Evolutionary conservation across 2,113 vertebrate species (phyloP), one percentile per base, ranked within the genome.

Genomic region (Chrysochloris asiatica): DNA sequence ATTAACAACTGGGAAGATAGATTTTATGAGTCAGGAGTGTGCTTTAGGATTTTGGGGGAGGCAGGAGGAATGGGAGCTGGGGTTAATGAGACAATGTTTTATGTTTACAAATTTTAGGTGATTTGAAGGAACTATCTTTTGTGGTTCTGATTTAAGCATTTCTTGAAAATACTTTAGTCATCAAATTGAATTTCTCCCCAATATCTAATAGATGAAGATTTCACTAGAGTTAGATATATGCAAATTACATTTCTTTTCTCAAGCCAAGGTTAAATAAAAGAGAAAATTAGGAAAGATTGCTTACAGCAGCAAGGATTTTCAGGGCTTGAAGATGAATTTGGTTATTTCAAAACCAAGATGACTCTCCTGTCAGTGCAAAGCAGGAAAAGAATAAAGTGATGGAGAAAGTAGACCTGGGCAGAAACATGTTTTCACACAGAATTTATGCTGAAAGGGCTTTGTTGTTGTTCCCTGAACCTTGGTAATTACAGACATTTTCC

Each of bases 221-320:
- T 94, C 59, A 69, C 82, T 89, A 41, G 84, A 82, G 33, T 93
- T 65, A 92, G 72, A 82, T 81, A 95, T 86, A 92, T 89, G 90
- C 89, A 78, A 91, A 92, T 95, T 63, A 71, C 52, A 91, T 63
- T 94, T 86, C 30, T 43, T 61, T 77, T 94, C 88, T 88, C 47
- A 78, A 91, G 61, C 73, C 93, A 92, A 95, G 93, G 88, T 93
- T 92, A 96, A 94, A 92, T 84, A 94, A 93, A 94, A 96, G 86
- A 50, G 59, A 78, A 93, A 79, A 89, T 82, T 92, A 87, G 28
- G 54, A 92, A 94, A 88, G 85, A 83, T 30, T 69, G 65, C 77
- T 93, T 88, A 94, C 38, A 75, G 76, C 77, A 93, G 88, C 83
- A 84, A 83, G 63, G 86, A 86, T 80, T 92, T 88, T 88, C 76